Percentiles rank a stretch among this genome's conserved stretches.
These are phyloP conservation scores for Dermolepida albohirtum DNA, from an alignment of 2,888 invertebrate species.

Conservation along the genomic window DNA sequence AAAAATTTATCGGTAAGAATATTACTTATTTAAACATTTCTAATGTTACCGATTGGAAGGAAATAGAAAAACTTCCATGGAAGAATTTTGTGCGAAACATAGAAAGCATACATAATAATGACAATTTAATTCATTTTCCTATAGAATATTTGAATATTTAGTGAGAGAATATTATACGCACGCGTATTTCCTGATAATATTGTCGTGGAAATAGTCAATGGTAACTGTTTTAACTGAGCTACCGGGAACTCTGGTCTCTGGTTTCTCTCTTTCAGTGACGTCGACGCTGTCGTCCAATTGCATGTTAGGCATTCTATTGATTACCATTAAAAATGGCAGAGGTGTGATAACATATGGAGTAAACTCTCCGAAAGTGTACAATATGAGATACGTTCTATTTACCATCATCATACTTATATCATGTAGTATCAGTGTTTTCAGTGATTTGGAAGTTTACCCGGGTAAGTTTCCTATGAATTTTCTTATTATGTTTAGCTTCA, in stretches of 20 bases:
- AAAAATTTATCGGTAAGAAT: no score
- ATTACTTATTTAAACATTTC: no score
- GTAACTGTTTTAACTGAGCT: conserved; percentile 6
- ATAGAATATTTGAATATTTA: background rate
- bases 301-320: conserved; percentile 60
- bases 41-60: no score
- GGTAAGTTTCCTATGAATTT: conserved; percentile 54
- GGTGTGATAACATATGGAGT: conserved; percentile 63
- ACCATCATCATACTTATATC: conserved; percentile 58
- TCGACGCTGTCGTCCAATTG: conserved; percentile 57
- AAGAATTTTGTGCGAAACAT: no score
- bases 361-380: conserved; percentile 55
- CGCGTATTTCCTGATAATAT: background rate
- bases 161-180: background rate
- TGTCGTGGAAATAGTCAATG: background rate
- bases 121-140: background rate
- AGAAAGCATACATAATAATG: no score
- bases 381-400: conserved; percentile 60
- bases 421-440: conserved; percentile 58
- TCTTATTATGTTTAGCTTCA: background rate
- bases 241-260: background rate
- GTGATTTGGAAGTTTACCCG: conserved; percentile 60
- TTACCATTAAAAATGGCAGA: conserved; percentile 61
- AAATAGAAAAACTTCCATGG: no score
- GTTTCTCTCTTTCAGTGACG: conserved; percentile 52